Evolutionary conservation across 2,888 invertebrate genomes (phyloP), one percentile per base, ranked within the genome.

Genomic region (Protodeltote pygarga): DNA sequence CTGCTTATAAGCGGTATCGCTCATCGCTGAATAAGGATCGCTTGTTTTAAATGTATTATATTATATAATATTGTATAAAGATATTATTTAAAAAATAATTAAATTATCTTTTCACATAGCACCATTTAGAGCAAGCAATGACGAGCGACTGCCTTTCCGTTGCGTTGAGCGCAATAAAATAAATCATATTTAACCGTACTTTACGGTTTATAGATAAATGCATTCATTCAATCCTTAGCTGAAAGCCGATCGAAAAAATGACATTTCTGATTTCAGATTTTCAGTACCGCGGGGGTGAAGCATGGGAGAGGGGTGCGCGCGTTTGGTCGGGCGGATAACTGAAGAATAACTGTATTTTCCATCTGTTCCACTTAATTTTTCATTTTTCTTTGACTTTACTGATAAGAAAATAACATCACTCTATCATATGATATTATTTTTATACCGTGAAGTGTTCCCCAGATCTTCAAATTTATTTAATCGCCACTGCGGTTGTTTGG

Each of bases 221-320:
- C 20, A 10, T 8, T 16, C 25, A 20, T 10, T 37, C 32, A 59
- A 72, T 62, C 77, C 47, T 72, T 77, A 62, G 19, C 38, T 63
- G 49, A 77, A 81, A 74, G 73, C 75, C 84, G 85, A 85, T 84
- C 86, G 86, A 86, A 81, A 80, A 85, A 82, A 75, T 88, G 87
- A 88, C 87, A 79, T 87, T 85, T 85, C 77, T 78, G 75, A 76
- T 54, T 69, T n/a, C n/a, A n/a, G n/a, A n/a, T n/a, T n/a, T n/a
- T n/a, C n/a, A n/a, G n/a, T n/a, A n/a, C n/a, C n/a, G n/a, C 77
- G 72, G 79, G 80, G 77, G 79, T 77, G 80, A 79, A 79, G 72
- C 62, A 78, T 76, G 74, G 64, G 60, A 63, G 75, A 63, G 81
- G 81, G 82, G 79, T 71, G 68, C 64, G 54, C 70, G 64, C 65